phyloP scores from a whole-genome alignment of 1,140 invertebrate species.

The Habropoda laboriosa region DNA sequence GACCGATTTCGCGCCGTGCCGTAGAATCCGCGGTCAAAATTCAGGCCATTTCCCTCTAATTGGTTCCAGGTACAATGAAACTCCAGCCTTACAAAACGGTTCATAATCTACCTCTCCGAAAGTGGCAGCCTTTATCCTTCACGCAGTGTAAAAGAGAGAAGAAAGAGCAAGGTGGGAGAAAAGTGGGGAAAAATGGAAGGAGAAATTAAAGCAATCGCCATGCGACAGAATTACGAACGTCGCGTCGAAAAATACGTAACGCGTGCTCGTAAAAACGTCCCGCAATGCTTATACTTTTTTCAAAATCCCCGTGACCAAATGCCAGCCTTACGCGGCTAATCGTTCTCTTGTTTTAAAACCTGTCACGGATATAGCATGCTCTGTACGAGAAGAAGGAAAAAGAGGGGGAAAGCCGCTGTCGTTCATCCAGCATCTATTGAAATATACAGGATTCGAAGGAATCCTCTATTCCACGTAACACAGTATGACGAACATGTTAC shows the following conservation, averaged over 20 bases:
- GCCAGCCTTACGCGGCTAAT: background rate
- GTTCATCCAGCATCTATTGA: constrained; percentile 45
- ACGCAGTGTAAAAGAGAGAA: background rate
- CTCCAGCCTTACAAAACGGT: background rate
- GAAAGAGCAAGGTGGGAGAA: background rate
- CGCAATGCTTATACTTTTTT: background rate
- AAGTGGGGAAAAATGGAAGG: background rate
- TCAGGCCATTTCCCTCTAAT: constrained; percentile 2
- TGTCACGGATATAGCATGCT: background rate
- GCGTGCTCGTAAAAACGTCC: constrained; percentile 7
- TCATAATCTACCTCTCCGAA: background rate
- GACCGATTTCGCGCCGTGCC: background rate
- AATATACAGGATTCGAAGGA: constrained; percentile 60
- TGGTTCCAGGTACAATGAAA: background rate
- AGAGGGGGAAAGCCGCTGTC: no score
- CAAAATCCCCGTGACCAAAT: background rate
- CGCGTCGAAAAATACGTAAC: constrained; percentile 12
- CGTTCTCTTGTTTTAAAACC: background rate
- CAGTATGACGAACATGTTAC: constrained; percentile 29
- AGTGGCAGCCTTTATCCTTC: background rate
- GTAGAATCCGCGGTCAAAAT: background rate
- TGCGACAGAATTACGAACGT: background rate
- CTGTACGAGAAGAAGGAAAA: background rate
- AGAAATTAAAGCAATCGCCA: background rate
- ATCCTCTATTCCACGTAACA: constrained; percentile 68